Conservation (phyloP, 2,888 invertebrate genomes). For the Stenichneumon culpator region DNA sequence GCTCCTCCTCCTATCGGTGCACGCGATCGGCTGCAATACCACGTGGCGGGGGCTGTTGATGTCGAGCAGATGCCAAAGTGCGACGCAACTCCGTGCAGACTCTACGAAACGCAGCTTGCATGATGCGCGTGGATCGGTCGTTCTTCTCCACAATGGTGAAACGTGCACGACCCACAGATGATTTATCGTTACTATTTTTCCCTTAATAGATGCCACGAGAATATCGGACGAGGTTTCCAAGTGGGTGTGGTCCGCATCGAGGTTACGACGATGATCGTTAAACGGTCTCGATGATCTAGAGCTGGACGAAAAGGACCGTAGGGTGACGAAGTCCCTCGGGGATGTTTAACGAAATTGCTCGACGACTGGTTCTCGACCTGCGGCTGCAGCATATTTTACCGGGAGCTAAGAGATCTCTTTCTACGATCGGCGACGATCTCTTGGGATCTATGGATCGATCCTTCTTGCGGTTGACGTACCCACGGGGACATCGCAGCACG, state of each 20-base stretch:
- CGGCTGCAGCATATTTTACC: slow-evolving; percentile 30
- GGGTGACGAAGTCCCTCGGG: slow-evolving; percentile 57
- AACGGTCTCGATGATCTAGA: slow-evolving; percentile 58
- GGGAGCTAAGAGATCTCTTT: slow-evolving; percentile 54
- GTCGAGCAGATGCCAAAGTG: slow-evolving; percentile 75
- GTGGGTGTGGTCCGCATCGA: slow-evolving; percentile 66
- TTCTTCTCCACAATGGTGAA: slow-evolving; percentile 59
- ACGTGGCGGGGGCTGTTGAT: slow-evolving; percentile 59
- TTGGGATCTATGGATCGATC: slow-evolving; percentile 55
- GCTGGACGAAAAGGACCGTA: slow-evolving; percentile 27
- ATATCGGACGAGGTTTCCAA: slow-evolving; percentile 57
- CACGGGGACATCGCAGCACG: slow-evolving; percentile 33
- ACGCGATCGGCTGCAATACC: slow-evolving; percentile 51
- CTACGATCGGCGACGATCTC: slow-evolving; percentile 39
- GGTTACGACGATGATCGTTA: slow-evolving; percentile 54
- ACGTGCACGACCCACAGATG: slow-evolving; percentile 69
- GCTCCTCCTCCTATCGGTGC: slow-evolving; percentile 68
- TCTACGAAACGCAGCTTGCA: slow-evolving; percentile 54
- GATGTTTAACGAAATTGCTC: slow-evolving; percentile 60
- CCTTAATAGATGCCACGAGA: slow-evolving; percentile 54
- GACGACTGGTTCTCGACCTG: slow-evolving; percentile 24
- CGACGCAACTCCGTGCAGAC: slow-evolving; percentile 64
- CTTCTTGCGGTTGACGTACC: slow-evolving; percentile 25
- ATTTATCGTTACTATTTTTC: slow-evolving; percentile 77
- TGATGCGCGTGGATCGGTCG: slow-evolving; percentile 71